Evolutionary conservation across 2,888 invertebrate genomes (phyloP).

Genomic region (Parnassius orleans): DNA sequence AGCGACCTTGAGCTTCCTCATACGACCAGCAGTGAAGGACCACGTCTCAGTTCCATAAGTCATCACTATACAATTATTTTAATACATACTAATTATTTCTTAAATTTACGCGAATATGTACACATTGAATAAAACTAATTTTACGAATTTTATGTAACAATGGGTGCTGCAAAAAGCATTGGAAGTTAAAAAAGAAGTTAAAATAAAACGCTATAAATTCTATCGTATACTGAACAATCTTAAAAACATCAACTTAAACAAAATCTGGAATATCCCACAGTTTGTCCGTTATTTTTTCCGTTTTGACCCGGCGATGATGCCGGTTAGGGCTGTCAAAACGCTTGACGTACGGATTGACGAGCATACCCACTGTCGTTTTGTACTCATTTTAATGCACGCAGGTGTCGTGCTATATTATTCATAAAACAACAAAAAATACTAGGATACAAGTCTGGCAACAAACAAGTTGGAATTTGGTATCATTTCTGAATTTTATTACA

Average conservation of each 20-base stretch:
- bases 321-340: constrained; percentile 77
- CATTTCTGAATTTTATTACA: no score
- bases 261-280: constrained; percentile 35
- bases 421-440: constrained; percentile 29
- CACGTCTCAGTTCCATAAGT: no score
- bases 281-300: constrained; percentile 51
- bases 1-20: no score
- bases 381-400: constrained; percentile 60
- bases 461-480: neutral
- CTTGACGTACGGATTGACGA: constrained; percentile 77
- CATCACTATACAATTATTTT: no score
- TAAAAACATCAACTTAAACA: constrained; percentile 22
- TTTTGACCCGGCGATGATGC: constrained; percentile 61
- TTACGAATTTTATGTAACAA: no score
- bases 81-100: no score
- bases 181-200: no score
- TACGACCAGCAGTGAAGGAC: no score
- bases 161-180: no score
- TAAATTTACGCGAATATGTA: no score
- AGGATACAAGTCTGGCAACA: neutral
- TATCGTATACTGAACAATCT: neutral
- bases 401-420: constrained; percentile 68
- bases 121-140: no score
- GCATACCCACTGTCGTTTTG: constrained; percentile 65
- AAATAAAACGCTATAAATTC: no score